Conservation (phyloP, 2,113 vertebrate genomes). For the Eulacestoma nigropectus region DNA sequence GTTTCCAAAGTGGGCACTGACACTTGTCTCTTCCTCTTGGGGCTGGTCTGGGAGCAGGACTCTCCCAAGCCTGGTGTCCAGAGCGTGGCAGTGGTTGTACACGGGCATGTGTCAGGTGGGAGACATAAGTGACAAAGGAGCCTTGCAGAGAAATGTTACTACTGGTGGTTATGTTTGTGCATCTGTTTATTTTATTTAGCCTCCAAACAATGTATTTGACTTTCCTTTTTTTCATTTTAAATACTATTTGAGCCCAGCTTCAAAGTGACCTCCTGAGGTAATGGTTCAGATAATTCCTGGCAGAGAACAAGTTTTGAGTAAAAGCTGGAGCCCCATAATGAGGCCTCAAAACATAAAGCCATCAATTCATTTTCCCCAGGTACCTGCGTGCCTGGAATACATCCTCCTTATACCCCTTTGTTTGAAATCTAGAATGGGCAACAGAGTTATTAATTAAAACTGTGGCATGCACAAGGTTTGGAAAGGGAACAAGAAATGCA, state of each 20-base stretch:
- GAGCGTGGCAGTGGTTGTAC: neutral
- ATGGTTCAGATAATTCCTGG: neutral
- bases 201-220: neutral
- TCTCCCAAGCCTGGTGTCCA: neutral
- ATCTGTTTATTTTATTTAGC: neutral
- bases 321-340: neutral
- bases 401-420: neutral
- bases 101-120: neutral
- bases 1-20: neutral
- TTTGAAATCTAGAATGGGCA: neutral
- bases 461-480: neutral
- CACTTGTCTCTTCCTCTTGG: neutral
- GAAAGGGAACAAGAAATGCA: neutral
- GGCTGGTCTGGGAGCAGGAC: neutral
- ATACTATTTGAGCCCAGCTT: neutral
- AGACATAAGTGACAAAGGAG: neutral
- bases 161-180: neutral
- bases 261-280: slow-evolving; percentile 1
- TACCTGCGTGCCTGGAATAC: neutral
- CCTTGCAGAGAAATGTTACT: neutral
- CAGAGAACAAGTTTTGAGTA: slow-evolving; percentile 2
- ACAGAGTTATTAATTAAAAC: slow-evolving; percentile 48
- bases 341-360: neutral
- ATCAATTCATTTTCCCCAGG: slow-evolving; percentile 12
- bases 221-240: neutral